These are phyloP conservation scores for Vimba vimba DNA, from an alignment of 2,113 vertebrate genomes.

Conservation along the genomic window DNA sequence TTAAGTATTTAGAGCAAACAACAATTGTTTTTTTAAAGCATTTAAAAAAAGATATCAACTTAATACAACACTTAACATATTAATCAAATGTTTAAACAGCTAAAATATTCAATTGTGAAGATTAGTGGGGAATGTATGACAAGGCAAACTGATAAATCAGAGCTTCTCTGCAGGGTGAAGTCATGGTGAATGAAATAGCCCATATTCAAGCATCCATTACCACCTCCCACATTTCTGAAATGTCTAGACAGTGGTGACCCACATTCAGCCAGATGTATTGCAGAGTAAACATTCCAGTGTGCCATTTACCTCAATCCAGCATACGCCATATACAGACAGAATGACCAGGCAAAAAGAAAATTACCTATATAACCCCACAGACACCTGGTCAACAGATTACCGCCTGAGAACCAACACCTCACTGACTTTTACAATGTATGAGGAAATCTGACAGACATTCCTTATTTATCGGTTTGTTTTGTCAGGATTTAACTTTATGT, in stretches of 20 bases:
- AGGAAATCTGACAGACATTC: neutral
- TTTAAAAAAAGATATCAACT: neutral
- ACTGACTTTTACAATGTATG: neutral
- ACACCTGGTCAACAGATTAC: conserved; percentile 4
- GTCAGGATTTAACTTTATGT: neutral
- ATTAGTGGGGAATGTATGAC: neutral
- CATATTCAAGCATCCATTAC: conserved; percentile 1
- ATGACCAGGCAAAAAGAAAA: conserved; percentile 21
- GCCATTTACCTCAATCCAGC: conserved; percentile 25
- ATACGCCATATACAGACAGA: neutral
- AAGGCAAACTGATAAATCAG: neutral
- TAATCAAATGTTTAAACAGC: neutral
- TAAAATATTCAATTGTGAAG: neutral
- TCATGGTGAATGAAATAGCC: conserved; percentile 23
- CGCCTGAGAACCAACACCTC: neutral
- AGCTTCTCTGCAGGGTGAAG: neutral
- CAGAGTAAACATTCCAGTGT: conserved; percentile 37
- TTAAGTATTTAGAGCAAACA: no score
- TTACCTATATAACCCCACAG: neutral
- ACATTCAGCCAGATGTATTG: conserved; percentile 46
- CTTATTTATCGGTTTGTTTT: neutral
- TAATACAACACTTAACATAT: neutral
- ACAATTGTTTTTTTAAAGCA: no score
- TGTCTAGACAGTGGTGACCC: conserved; percentile 53
- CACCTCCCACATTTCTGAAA: conserved; percentile 41